A percentile compares a stretch with the other conserved stretches of the same genome.
Conservation (phyloP, 2,888 invertebrate species). For the Diachrysia chrysitis region DNA sequence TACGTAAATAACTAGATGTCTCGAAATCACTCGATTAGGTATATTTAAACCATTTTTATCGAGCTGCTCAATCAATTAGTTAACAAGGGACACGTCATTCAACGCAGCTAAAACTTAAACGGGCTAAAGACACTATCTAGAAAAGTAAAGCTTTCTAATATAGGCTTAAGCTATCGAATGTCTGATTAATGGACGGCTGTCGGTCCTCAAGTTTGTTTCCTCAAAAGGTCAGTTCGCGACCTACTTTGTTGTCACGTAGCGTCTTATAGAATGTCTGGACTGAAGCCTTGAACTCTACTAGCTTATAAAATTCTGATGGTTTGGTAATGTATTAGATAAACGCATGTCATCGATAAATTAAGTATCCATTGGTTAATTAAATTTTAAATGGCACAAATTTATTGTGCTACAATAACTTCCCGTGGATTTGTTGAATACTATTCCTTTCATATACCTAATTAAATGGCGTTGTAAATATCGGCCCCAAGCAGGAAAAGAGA, state of each 20-base stretch:
- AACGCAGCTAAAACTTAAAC: background rate
- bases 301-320: background rate
- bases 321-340: background rate
- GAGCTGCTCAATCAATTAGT: background rate
- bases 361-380: background rate
- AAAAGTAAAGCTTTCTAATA: background rate
- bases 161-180: conserved; percentile 2
- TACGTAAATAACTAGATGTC: too few species aligned
- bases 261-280: background rate
- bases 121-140: background rate
- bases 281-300: background rate
- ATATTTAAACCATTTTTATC: too few species aligned
- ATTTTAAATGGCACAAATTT: background rate
- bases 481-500: too few species aligned
- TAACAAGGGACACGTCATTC: background rate
- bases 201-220: background rate
- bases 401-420: too few species aligned
- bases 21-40: too few species aligned
- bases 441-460: too few species aligned
- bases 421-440: too few species aligned
- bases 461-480: too few species aligned
- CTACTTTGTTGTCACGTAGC: background rate
- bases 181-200: background rate
- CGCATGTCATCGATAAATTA: background rate
- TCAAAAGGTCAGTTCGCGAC: background rate